Conservation (phyloP, 30 jellyfish, hydroid and myxozoan genomes). For the Nemopilema nomurai region DNA sequence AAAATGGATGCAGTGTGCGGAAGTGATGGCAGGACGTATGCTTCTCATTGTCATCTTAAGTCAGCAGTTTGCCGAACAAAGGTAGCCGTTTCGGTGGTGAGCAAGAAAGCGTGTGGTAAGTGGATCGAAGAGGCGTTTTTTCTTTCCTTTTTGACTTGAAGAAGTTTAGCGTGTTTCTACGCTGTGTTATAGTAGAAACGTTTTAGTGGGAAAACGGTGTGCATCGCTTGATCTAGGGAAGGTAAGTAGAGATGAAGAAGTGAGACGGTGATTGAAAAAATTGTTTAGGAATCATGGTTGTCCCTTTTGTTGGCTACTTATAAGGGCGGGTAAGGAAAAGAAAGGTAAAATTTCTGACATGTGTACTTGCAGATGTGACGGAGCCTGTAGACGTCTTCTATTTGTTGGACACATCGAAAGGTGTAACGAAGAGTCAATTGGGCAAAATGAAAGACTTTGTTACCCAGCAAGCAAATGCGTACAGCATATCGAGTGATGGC, state of each 20-base stretch:
- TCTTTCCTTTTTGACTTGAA: no score
- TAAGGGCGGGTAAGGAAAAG: no score
- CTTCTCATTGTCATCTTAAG: conserved; percentile 58
- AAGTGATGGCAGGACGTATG: conserved; percentile 74
- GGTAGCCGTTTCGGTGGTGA: conserved; percentile 22
- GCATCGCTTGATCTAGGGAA: no score
- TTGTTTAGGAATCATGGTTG: neutral
- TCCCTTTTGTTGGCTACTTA: no score
- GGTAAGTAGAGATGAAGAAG: no score
- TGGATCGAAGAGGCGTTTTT: neutral
- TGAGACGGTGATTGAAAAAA: neutral
- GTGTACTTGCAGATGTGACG: conserved; percentile 12
- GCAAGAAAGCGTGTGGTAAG: conserved; percentile 43
- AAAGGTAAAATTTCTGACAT: neutral
- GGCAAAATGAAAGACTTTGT: conserved; percentile 10
- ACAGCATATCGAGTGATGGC: conserved; percentile 19
- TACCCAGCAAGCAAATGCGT: neutral
- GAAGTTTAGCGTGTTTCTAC: neutral
- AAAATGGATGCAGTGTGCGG: conserved; percentile 63
- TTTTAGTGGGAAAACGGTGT: no score
- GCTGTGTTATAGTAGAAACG: neutral
- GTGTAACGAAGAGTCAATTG: conserved; percentile 18
- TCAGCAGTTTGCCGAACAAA: conserved; percentile 31
- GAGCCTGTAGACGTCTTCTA: conserved; percentile 33
- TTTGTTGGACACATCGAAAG: conserved; percentile 45